Evolutionary conservation across 2,888 invertebrate species (phyloP).

Genomic region (Cryptocheilus praepositus): DNA sequence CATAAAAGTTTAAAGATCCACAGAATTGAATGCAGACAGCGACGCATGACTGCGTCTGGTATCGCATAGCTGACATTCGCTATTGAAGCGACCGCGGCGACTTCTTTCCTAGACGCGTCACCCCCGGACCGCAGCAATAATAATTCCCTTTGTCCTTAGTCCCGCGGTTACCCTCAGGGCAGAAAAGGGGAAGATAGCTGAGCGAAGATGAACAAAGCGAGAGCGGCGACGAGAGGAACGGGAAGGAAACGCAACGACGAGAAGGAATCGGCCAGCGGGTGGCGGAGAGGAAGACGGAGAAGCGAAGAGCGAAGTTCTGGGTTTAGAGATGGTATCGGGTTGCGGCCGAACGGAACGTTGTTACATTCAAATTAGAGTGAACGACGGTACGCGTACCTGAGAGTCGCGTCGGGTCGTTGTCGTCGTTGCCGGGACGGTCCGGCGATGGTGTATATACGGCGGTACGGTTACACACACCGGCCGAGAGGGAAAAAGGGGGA

Average conservation of each 20-base stretch:
- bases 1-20: too few relatives aligned
- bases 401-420: slow-evolving; percentile 64
- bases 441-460: slow-evolving; percentile 39
- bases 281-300: slow-evolving; percentile 37
- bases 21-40: too few relatives aligned
- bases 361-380: slow-evolving; percentile 75
- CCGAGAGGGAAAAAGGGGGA: slow-evolving; percentile 35
- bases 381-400: slow-evolving; percentile 70
- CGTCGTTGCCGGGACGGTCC: slow-evolving; percentile 47
- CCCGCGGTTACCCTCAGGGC: neutral
- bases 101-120: too few relatives aligned
- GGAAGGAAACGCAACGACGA: neutral
- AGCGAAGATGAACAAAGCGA: slow-evolving; percentile 32
- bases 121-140: slow-evolving; percentile 39
- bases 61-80: too few relatives aligned
- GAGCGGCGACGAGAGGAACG: neutral
- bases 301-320: slow-evolving; percentile 39
- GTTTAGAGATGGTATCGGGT: slow-evolving; percentile 71
- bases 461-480: slow-evolving; percentile 46
- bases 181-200: slow-evolving; percentile 1
- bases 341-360: slow-evolving; percentile 74
- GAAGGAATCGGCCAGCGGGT: slow-evolving; percentile 7
- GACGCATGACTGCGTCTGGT: too few relatives aligned
- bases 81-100: too few relatives aligned
- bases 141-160: slow-evolving; percentile 49